Base-by-base conservation (phyloP, 1,140 invertebrate genomes). In the Chrysomallon squamiferum region DNA sequence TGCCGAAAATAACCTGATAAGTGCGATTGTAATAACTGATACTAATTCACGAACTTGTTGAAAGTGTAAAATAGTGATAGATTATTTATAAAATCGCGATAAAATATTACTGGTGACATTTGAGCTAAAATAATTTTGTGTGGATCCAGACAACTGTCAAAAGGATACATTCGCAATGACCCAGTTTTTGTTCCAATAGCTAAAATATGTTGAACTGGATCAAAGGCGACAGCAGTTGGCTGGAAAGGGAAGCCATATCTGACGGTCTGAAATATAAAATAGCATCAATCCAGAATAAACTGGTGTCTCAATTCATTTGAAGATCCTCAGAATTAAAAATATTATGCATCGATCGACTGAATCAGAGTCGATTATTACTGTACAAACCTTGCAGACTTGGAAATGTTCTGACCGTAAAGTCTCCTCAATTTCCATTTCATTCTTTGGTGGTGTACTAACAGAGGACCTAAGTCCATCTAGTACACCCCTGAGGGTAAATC, bases 181-280 rank as follows among this genome's bases (percentile, higher is more conserved):
- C 97, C 97, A 75, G 91, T 91, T 87, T 95, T 97, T 78, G 96
- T 96, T 64, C 97, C 97, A 85, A 99, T 95, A 43, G 95, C 97
- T 78, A 99, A 89, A 57, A 99, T 89, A 86, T 92, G 93, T 87
- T 99, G 97, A 74, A 99, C 92, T 49, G 97, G 96, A 89, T 99
- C 97, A 89, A 95, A 99, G 52, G 96, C 96, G 85, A 99, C 88
- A 45, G 95, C 93, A 69, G 95, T 96, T 47, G 97, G 97, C 77
- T 97, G 93, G 87, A 95, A 94, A 68, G 97, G 97, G 88, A 99
- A 99, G 75, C 97, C 97, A 92, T 99, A 96, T 45, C 95, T 91
- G 82, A 97, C 95, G 76, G 95, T 97, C 95, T 98, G 92, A 22
- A 92, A 92, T 66, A 74, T 61, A 74, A 74, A 71, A 69, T 52